These are phyloP conservation scores for Loris lydekkerianus DNA, from an alignment of 2,797 vertebrate genomes.

Conservation along the genomic window DNA sequence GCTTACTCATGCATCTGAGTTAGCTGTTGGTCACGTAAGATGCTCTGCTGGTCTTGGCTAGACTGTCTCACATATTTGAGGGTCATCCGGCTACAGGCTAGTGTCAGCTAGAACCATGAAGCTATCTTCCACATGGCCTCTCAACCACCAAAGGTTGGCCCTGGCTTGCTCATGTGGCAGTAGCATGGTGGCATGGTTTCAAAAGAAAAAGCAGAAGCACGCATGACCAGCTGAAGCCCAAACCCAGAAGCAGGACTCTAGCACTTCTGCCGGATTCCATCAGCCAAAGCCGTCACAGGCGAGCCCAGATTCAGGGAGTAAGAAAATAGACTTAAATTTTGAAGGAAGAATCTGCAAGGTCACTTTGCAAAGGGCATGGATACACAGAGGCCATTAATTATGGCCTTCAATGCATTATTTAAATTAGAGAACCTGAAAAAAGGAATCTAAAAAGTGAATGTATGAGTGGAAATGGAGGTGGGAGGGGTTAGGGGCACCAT, in stretches of 20 bases:
- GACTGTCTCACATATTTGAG: neutral
- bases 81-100: neutral
- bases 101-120: neutral
- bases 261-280: neutral
- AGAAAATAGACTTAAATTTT: neutral
- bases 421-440: neutral
- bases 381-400: neutral
- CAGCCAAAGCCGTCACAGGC: neutral
- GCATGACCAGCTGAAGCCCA: neutral
- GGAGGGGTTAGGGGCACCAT: neutral
- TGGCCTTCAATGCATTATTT: neutral
- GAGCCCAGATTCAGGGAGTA: neutral
- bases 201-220: neutral
- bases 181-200: neutral
- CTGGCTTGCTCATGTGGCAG: neutral
- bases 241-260: neutral
- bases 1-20: neutral
- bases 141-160: neutral
- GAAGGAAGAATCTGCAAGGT: neutral
- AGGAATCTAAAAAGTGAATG: constrained; percentile 45
- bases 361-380: neutral
- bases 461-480: neutral
- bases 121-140: neutral
- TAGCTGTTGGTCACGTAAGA: neutral
- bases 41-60: neutral